phyloP scores from a whole-genome alignment of 2,113 vertebrate genomes.

The Austrofundulus limnaeus region DNA sequence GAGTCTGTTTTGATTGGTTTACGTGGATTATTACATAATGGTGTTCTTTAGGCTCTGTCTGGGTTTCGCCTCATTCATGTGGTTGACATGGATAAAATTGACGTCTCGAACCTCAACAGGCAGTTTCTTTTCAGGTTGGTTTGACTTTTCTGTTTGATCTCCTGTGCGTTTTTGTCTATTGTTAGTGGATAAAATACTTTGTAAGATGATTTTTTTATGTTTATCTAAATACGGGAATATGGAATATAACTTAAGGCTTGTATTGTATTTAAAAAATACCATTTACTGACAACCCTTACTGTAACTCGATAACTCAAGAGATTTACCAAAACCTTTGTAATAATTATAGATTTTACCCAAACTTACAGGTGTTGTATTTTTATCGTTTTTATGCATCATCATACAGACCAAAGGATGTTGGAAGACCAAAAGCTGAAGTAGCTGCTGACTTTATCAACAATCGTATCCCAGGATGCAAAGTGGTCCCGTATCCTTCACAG shows the following conservation, averaged over 20 bases:
- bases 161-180: not conserved
- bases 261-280: too few species aligned
- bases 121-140: constrained; percentile 96
- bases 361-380: not conserved
- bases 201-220: too few species aligned
- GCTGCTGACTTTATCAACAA: constrained; percentile 93
- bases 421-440: constrained; percentile 93
- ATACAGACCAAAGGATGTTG: constrained; percentile 90
- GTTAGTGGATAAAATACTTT: not conserved
- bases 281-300: too few species aligned
- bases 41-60: constrained; percentile 85
- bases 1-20: not conserved
- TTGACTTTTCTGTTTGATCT: not conserved
- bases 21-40: not conserved
- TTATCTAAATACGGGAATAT: too few species aligned
- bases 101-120: constrained; percentile 95
- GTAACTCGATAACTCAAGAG: too few species aligned
- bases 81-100: constrained; percentile 98
- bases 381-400: not conserved
- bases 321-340: too few species aligned
- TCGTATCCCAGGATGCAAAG: constrained; percentile 88
- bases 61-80: constrained; percentile 96
- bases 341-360: not conserved
- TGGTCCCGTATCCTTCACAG: constrained; percentile 88
- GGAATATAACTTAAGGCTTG: too few species aligned